phyloP scores from a whole-genome alignment of 1,140 invertebrate genomes.

The Lepidurus couesii region DNA sequence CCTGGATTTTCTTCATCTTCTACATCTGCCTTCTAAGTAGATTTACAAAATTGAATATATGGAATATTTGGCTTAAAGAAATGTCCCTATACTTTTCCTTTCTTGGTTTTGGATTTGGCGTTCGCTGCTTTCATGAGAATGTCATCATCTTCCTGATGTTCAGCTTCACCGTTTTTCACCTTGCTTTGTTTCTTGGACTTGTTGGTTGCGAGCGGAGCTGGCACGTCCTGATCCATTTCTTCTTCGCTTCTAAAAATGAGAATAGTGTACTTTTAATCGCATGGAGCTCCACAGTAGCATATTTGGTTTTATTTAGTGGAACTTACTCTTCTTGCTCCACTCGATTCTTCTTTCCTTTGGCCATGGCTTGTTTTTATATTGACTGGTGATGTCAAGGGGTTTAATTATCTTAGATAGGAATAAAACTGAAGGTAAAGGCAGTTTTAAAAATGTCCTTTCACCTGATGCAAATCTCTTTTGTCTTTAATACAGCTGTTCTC shows the following conservation, averaged over 20 bases:
- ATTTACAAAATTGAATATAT: background rate
- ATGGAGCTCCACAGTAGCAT: background rate
- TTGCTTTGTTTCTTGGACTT: background rate
- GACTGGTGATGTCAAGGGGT: background rate
- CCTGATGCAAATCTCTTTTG: background rate
- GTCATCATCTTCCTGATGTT: background rate
- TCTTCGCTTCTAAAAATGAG: background rate
- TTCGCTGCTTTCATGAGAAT: background rate
- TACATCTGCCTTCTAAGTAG: background rate
- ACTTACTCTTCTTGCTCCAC: conserved; percentile 15
- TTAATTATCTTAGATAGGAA: background rate
- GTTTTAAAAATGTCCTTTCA: conserved; percentile 16
- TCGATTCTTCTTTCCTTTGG: conserved; percentile 14
- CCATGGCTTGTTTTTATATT: background rate
- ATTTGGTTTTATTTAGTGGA: background rate
- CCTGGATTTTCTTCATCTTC: background rate
- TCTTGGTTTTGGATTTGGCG: background rate
- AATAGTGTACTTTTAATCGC: background rate
- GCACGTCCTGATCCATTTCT: background rate
- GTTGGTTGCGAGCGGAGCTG: background rate
- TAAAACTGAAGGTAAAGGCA: background rate
- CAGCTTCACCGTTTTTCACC: background rate
- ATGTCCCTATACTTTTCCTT: background rate
- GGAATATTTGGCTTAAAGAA: too few species aligned
- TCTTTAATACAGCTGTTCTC: background rate